Conservation (phyloP, 1,140 invertebrate species). For the Heliconius melpomene region DNA sequence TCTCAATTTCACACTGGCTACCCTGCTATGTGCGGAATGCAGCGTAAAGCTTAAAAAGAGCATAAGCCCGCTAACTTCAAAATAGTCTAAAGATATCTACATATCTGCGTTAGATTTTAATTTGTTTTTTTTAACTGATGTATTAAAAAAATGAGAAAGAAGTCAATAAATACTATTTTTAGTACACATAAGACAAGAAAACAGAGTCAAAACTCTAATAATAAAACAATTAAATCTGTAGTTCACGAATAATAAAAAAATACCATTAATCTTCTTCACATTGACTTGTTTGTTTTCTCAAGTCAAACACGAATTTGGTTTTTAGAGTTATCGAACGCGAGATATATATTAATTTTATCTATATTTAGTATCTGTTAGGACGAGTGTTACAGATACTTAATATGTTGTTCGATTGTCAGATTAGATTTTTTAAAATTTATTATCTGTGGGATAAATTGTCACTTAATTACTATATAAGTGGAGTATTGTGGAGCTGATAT, state of each 20-base stretch:
- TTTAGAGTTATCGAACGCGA: constrained; percentile 46
- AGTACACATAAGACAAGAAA: neutral
- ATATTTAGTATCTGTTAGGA: constrained; percentile 34
- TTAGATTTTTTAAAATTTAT: neutral
- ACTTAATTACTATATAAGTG: neutral
- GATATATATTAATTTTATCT: constrained; percentile 54
- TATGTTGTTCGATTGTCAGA: constrained; percentile 36
- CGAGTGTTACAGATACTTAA: constrained; percentile 43
- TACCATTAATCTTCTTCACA: constrained; percentile 63
- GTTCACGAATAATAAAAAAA: constrained; percentile 41
- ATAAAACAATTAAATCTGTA: constrained; percentile 69
- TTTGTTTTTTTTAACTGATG: too few species aligned
- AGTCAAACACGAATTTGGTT: constrained; percentile 63
- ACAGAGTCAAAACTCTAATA: constrained; percentile 11
- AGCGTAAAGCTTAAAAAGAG: too few species aligned
- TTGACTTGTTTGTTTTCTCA: constrained; percentile 63
- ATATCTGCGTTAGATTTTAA: too few species aligned
- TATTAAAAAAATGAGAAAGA: neutral
- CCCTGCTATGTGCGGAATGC: too few species aligned
- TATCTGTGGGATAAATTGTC: neutral
- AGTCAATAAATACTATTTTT: neutral
- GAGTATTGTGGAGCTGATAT: too few species aligned
- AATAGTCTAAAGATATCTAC: too few species aligned
- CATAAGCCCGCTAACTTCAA: too few species aligned
- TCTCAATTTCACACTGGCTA: too few species aligned